Evolutionary conservation across 2,113 vertebrate species (phyloP).

Genomic region (Leptobrachium ailaonicum): DNA sequence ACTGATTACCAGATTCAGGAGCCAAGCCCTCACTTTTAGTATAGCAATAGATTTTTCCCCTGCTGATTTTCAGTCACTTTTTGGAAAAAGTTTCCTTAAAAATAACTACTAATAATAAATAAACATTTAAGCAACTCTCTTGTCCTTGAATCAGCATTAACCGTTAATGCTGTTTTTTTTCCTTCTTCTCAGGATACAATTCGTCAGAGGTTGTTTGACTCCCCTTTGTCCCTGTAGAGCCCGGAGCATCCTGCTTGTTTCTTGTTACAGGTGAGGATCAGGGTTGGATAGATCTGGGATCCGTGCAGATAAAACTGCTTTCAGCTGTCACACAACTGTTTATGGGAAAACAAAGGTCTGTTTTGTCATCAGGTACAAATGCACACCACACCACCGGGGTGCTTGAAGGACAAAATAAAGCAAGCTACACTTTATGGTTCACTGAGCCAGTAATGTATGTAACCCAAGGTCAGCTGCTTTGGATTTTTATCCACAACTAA

Average conservation of each 20-base stretch:
- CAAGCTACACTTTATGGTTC: neutral
- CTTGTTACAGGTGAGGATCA: slow-evolving; percentile 19
- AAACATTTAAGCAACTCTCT: no score
- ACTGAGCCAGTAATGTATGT: no score
- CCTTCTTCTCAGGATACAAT: neutral
- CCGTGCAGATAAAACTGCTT: neutral
- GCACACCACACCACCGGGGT: neutral
- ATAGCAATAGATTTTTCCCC: no score
- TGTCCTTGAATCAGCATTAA: no score
- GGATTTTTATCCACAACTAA: no score
- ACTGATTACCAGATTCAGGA: no score
- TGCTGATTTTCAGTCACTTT: no score
- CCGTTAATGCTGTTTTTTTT: neutral
- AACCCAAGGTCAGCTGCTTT: no score
- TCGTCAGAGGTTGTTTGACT: neutral
- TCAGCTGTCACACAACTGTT: neutral
- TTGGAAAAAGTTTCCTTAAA: no score
- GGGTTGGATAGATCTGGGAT: neutral
- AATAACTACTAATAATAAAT: no score
- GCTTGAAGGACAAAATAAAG: slow-evolving; percentile 7
- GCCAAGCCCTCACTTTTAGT: no score
- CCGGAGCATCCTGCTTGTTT: slow-evolving; percentile 8
- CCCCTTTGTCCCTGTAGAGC: neutral
- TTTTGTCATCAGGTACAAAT: slow-evolving; percentile 27
- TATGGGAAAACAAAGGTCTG: slow-evolving; percentile 19